phyloP scores from a whole-genome alignment of 2,888 invertebrate genomes.

The Rotaria macrura region DNA sequence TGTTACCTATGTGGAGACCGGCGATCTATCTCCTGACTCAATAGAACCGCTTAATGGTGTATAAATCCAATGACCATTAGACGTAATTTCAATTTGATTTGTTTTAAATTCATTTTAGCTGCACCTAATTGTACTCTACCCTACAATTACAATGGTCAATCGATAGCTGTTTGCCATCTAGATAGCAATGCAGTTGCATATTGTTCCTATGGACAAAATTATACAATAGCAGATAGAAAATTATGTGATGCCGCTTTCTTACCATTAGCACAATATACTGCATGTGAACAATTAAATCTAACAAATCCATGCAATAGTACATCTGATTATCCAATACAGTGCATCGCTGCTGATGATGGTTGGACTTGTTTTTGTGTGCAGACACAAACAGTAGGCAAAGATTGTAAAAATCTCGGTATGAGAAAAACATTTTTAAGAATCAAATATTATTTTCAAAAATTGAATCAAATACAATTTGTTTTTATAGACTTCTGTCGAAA shows the following conservation, averaged over 20 bases:
- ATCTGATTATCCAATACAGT: neutral
- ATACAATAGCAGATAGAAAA: neutral
- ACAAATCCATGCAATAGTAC: slow-evolving; percentile 9
- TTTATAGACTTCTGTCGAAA: neutral
- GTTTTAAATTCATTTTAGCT: neutral
- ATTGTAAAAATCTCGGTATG: neutral
- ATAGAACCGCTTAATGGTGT: neutral
- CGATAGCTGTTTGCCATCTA: neutral
- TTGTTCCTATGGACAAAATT: neutral
- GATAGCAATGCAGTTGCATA: neutral
- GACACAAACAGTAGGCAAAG: neutral
- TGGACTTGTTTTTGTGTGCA: neutral
- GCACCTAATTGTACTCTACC: slow-evolving; percentile 14
- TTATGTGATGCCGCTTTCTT: neutral
- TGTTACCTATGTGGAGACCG: neutral
- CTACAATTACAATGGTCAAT: neutral
- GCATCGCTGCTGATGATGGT: neutral
- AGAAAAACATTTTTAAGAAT: neutral
- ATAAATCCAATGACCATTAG: too few relatives aligned
- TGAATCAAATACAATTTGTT: neutral
- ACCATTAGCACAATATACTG: neutral
- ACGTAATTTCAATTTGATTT: neutral
- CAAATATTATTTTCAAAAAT: too few relatives aligned
- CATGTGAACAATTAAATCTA: neutral
- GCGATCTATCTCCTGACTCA: neutral